Evolutionary conservation across 2,888 invertebrate species (phyloP), one percentile per base, ranked within the genome.

Genomic region (Cephus rjabovi): DNA sequence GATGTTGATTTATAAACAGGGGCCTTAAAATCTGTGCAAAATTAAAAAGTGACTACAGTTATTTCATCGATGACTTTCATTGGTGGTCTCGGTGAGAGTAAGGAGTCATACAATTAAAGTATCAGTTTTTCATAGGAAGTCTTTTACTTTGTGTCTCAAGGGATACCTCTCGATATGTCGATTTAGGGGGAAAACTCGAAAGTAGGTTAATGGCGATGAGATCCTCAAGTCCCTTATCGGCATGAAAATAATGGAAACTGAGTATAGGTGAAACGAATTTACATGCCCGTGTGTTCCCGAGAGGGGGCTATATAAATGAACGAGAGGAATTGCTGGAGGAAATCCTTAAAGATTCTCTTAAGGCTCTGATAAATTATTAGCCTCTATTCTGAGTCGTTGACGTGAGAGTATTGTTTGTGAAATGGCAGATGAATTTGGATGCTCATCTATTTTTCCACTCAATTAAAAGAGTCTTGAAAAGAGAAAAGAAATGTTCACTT

Each of bases 21-120:
- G 87, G 81, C 88, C 86, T 88, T 89, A 90, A 89, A 88, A 78
- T 84, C 86, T 86, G 88, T 90, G 90, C 89, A 37, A 90, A 69
- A 90, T 56, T 9, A 35, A 35, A 87, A 87, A 81, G 37, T 79
- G 85, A 76, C 85, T 85, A 79, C 76, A 35, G 87, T 89, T 89
- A 88, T 89, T 87, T 84, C 86, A 79, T 83, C 82, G 82, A 79
- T 76, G 74, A 71, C 56, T 4, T 4, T 0, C n/a, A 9, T 31
- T 73, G 34, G 6, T 77, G 33, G 74, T 75, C 34, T 81, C 79
- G 79, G 76, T 77, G 88, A 82, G 77, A 85, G 87, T 87, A 76
- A 15, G 12, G 77, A 81, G 86, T 81, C 87, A 73, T 56, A 89
- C 88, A 89, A 68, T 77, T 71, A 6, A 56, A 37, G 1, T 37